Base-by-base conservation (phyloP, 1,140 invertebrate genomes). In the Augochlora pura region DNA sequence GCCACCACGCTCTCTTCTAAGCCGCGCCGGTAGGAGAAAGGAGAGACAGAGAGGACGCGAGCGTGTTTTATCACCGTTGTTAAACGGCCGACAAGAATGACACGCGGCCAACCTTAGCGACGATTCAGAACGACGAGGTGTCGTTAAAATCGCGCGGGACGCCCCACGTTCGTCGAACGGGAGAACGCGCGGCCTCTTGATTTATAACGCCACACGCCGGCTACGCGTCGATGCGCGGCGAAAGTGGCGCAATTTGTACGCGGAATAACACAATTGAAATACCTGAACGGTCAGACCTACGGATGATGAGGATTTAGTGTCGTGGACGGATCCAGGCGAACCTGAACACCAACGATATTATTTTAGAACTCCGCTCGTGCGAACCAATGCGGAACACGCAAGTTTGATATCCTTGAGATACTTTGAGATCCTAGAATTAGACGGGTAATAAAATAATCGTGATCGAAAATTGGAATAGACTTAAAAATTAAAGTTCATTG, bases 11-110 rank as follows among this genome's bases (percentile, higher is more conserved):
- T 74, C 87, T 74, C 82, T 72, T 77, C 73, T 63, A 54, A 75
- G 63, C 71, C 39, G 21, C 6, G 7, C 1, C 5, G n/a, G 9
- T 7, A 9, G n/a, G 21, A 57, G 54, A n/a, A 8, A 64, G 46
- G 46, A 75, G 23, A 9, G 2, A 66, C 9, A 6, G 27, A 12
- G 21, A 2, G 25, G 59, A 49, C 25, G 39, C 60, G 66, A 85
- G 85, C 85, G 84, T 89, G 86, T 89, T 90, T 90, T 89, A 89
- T 89, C 85, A 86, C 79, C 78, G 84, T 83, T 80, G 85, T 89
- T 84, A 86, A 88, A 83, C 71, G 81, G 77, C 77, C 70, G 83
- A 86, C 85, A 84, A 87, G 82, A 85, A 72, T 81, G 83, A 85
- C 82, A 80, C 72, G 70, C 76, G 59, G 65, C 4, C 59, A 39